These are phyloP conservation scores for Helicoverpa armigera DNA, from an alignment of 1,140 invertebrate species.

Conservation along the genomic window DNA sequence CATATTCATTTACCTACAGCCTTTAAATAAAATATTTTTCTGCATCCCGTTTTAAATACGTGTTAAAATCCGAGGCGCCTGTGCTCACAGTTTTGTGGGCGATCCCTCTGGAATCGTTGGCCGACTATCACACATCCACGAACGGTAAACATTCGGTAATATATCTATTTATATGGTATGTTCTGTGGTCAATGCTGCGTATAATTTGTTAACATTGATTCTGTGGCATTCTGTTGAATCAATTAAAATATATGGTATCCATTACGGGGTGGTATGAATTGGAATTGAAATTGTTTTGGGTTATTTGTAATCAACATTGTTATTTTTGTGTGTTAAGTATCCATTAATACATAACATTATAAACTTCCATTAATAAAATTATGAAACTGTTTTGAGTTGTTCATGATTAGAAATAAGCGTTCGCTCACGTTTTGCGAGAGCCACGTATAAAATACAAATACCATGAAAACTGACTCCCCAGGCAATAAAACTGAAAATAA, in stretches of 20 bases:
- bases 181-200: slow-evolving; percentile 18
- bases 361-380: too few relatives aligned
- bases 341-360: too few relatives aligned
- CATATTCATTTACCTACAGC: not conserved
- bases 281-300: too few relatives aligned
- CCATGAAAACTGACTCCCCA: too few relatives aligned
- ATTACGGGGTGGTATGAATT: not conserved
- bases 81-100: not conserved
- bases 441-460: too few relatives aligned
- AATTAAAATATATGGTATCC: slow-evolving; percentile 12
- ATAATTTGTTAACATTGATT: slow-evolving; percentile 37
- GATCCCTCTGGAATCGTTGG: slow-evolving; percentile 4
- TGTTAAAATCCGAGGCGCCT: slow-evolving; percentile 22
- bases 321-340: too few relatives aligned
- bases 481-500: too few relatives aligned
- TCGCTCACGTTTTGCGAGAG: too few relatives aligned
- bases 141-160: not conserved
- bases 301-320: too few relatives aligned
- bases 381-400: too few relatives aligned
- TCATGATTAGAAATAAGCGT: too few relatives aligned
- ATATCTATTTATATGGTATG: not conserved
- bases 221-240: slow-evolving; percentile 4
- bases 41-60: slow-evolving; percentile 6
- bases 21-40: slow-evolving; percentile 15
- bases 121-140: slow-evolving; percentile 13